Percentiles rank a stretch among this genome's conserved stretches.
These are phyloP conservation scores for Callaeas wilsoni DNA, from an alignment of 2,113 vertebrate genomes.

Conservation along the genomic window DNA sequence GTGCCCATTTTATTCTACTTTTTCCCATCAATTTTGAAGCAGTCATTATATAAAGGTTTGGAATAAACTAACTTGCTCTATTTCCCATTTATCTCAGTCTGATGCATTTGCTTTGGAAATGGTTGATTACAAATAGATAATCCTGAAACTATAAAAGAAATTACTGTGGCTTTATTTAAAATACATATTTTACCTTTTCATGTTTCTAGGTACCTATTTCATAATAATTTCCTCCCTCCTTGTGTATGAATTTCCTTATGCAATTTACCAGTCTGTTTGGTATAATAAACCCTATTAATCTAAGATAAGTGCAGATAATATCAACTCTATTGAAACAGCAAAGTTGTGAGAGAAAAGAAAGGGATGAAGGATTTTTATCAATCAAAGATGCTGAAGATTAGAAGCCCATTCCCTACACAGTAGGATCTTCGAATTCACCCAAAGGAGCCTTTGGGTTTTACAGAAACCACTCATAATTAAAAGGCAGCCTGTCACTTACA, in stretches of 20 bases:
- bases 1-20: background rate
- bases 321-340: background rate
- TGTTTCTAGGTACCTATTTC: background rate
- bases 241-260: conserved; percentile 36
- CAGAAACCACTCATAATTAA: background rate
- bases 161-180: conserved; percentile 11
- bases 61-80: background rate
- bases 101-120: conserved; percentile 24
- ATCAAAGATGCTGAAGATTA: background rate
- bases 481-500: fast-evolving
- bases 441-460: background rate
- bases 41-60: background rate
- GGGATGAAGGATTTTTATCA: background rate
- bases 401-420: background rate
- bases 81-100: conserved; percentile 10
- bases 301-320: background rate
- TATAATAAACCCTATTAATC: conserved; percentile 22
- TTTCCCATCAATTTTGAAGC: background rate
- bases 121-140: conserved; percentile 29
- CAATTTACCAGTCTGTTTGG: background rate
- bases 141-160: background rate
- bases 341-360: conserved; percentile 26
- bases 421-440: background rate
- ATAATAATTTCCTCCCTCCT: background rate
- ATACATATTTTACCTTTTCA: background rate